Conservation (phyloP, 2,888 invertebrate genomes). For the Dromius quadrimaculatus region DNA sequence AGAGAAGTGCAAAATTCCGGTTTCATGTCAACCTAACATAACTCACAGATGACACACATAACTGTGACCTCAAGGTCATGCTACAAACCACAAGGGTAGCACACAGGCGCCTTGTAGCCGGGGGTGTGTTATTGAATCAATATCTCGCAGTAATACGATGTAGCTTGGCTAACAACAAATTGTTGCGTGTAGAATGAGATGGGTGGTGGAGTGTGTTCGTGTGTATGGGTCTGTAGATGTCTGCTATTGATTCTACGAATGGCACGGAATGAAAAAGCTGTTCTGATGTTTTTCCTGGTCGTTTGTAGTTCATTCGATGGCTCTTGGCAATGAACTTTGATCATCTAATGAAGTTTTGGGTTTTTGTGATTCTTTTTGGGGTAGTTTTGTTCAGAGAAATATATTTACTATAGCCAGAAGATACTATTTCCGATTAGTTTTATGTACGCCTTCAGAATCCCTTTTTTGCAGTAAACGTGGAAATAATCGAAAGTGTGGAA, state of each 20-base stretch:
- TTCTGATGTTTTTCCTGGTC: constrained; percentile 6
- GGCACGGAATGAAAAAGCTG: constrained; percentile 2
- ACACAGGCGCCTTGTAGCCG: neutral
- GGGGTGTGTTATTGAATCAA: constrained; percentile 7
- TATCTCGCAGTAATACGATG: constrained; percentile 2
- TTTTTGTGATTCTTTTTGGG: neutral
- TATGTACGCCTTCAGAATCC: too few relatives aligned
- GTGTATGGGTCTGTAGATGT: neutral
- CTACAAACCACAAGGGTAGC: constrained; percentile 19
- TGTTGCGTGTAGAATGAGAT: constrained; percentile 1
- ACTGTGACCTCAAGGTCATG: constrained; percentile 21
- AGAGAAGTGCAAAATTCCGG: neutral
- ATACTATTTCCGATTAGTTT: neutral
- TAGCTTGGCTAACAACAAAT: neutral
- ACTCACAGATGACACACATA: constrained; percentile 34
- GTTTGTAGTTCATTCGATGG: constrained; percentile 10
- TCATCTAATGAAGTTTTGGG: constrained; percentile 22
- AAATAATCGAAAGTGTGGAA: too few relatives aligned
- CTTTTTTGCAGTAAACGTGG: too few relatives aligned
- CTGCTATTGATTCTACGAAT: constrained; percentile 26
- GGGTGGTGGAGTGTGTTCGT: constrained; percentile 6
- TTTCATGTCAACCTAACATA: constrained; percentile 16
- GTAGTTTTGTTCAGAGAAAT: neutral
- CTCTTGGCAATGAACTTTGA: constrained; percentile 33
- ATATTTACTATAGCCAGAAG: neutral